Conservation (phyloP, 1,140 invertebrate genomes). For the Hestina assimilis region DNA sequence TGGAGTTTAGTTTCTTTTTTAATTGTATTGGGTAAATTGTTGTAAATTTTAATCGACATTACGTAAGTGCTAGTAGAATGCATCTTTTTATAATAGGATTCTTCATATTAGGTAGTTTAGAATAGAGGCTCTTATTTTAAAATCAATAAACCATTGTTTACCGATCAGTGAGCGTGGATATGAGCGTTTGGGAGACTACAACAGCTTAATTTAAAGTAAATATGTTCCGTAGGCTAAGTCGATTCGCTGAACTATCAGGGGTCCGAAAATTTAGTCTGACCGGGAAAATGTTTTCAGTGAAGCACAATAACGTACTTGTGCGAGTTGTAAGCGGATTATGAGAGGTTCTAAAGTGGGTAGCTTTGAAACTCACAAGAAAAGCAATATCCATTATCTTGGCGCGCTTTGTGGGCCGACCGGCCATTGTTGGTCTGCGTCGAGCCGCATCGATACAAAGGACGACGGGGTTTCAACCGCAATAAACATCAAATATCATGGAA, state of each 20-base stretch:
- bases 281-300: constrained; percentile 59
- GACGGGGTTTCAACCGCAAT: constrained; percentile 5
- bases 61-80: too few species aligned
- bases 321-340: constrained; percentile 70
- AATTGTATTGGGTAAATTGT: too few species aligned
- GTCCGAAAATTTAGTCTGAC: constrained; percentile 27
- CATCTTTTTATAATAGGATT: too few species aligned
- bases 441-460: constrained; percentile 14
- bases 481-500: too few species aligned
- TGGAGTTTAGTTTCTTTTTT: too few species aligned
- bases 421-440: constrained; percentile 50
- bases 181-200: too few species aligned
- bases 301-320: constrained; percentile 66
- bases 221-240: background rate
- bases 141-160: too few species aligned
- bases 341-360: constrained; percentile 69
- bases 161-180: too few species aligned
- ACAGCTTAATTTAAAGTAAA: background rate
- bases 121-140: too few species aligned
- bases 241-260: constrained; percentile 11
- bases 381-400: constrained; percentile 74
- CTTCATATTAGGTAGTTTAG: too few species aligned
- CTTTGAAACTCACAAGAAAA: constrained; percentile 74
- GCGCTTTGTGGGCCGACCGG: constrained; percentile 58
- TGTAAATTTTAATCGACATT: too few species aligned